Evolutionary conservation across 2,113 vertebrate species (phyloP).

Genomic region (Brachyhypopomus gauderio): DNA sequence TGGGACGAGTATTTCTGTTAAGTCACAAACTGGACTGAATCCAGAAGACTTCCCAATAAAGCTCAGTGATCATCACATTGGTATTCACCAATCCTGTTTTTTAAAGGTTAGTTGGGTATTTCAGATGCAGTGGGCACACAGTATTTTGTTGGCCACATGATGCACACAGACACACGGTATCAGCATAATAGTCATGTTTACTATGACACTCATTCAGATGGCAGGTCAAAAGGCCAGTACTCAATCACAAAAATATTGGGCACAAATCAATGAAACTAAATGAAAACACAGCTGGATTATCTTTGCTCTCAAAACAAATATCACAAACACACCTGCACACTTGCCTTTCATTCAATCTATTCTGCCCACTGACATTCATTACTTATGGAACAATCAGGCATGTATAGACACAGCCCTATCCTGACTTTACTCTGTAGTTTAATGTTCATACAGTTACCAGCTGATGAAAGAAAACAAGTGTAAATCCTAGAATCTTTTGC

Average conservation of each 20-base stretch:
- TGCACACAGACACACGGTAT: conserved; percentile 41
- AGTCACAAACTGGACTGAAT: not conserved
- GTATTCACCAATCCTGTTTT: too few relatives aligned
- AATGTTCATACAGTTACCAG: conserved; percentile 47
- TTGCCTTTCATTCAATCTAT: not conserved
- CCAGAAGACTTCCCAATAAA: too few relatives aligned
- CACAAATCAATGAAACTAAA: conserved; percentile 51
- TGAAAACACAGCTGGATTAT: conserved; percentile 53
- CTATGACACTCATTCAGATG: conserved; percentile 70
- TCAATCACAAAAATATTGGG: conserved; percentile 67
- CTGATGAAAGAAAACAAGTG: not conserved
- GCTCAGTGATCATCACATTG: too few relatives aligned
- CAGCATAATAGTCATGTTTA: conserved; percentile 68
- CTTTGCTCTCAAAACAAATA: conserved; percentile 24
- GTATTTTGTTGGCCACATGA: not conserved
- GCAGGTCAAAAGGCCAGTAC: conserved; percentile 71
- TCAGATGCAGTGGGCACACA: too few relatives aligned
- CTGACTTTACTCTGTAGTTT: not conserved
- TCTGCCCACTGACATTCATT: conserved; percentile 10
- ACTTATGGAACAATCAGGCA: conserved; percentile 26
- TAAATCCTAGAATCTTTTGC: not conserved
- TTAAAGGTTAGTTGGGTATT: too few relatives aligned
- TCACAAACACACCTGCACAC: not conserved
- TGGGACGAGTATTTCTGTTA: too few relatives aligned
- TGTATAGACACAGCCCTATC: conserved; percentile 15